phyloP scores from a whole-genome alignment of 2,888 invertebrate genomes.

The Rhagonycha fulva region DNA sequence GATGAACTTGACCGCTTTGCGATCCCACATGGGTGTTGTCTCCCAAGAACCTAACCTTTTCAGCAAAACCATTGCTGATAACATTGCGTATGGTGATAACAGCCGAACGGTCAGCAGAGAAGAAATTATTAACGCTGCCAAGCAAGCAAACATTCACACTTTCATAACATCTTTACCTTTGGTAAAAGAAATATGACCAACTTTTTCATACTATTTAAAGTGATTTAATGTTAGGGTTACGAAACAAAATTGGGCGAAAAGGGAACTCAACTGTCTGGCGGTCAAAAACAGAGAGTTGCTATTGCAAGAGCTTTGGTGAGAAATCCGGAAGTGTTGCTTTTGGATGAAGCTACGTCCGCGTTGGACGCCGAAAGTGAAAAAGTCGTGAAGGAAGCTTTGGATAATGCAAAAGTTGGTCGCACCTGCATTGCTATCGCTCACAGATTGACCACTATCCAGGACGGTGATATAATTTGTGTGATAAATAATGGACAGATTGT shows the following conservation, averaged over 20 bases:
- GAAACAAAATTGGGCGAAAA: constrained; percentile 79
- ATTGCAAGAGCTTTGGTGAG: constrained; percentile 83
- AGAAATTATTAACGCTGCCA: too few relatives aligned
- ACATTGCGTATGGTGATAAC: too few relatives aligned
- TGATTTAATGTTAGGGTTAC: too few relatives aligned
- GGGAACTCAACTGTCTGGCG: constrained; percentile 78
- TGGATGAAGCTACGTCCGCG: constrained; percentile 88
- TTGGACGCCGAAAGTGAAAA: constrained; percentile 85
- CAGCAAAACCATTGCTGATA: too few relatives aligned
- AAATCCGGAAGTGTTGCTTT: constrained; percentile 74
- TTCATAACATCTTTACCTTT: constrained; percentile 76
- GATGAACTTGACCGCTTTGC: too few relatives aligned
- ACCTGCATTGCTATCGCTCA: constrained; percentile 90
- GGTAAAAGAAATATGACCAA: too few relatives aligned
- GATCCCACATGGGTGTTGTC: too few relatives aligned
- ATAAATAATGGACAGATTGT: too few relatives aligned
- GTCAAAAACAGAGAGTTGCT: constrained; percentile 86
- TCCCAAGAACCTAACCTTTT: too few relatives aligned
- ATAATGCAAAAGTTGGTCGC: constrained; percentile 77
- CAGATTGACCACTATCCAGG: constrained; percentile 75
- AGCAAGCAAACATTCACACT: too few relatives aligned
- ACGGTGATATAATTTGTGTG: constrained; percentile 65
- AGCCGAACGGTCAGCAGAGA: too few relatives aligned
- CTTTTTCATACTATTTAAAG: too few relatives aligned
- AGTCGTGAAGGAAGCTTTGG: constrained; percentile 84